These are phyloP conservation scores for Altica lythri DNA, from an alignment of 2,888 invertebrate species.

Conservation along the genomic window DNA sequence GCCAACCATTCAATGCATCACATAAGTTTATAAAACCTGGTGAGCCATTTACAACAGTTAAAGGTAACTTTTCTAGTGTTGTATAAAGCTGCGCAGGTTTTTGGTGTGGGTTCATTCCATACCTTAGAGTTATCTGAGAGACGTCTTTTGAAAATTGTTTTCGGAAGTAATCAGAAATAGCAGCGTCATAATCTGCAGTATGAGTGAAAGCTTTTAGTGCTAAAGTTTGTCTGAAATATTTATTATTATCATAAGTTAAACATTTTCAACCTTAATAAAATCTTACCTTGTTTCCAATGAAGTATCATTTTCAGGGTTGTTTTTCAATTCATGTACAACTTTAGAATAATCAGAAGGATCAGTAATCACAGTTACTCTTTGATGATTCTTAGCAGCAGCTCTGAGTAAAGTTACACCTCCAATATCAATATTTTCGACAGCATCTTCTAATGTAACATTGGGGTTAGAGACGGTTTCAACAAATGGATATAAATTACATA, in stretches of 20 bases:
- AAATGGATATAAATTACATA: slow-evolving; percentile 97
- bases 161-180: slow-evolving; percentile 94
- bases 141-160: slow-evolving; percentile 80
- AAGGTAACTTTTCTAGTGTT: slow-evolving; percentile 75
- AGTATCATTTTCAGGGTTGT: slow-evolving; percentile 69
- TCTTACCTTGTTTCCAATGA: slow-evolving; percentile 70
- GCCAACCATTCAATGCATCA: slow-evolving; percentile 97
- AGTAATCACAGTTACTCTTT: slow-evolving; percentile 90
- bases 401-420: slow-evolving; percentile 93
- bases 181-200: slow-evolving; percentile 91
- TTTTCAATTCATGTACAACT: slow-evolving; percentile 71
- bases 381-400: slow-evolving; percentile 97
- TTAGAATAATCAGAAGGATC: slow-evolving; percentile 86
- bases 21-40: slow-evolving; percentile 98
- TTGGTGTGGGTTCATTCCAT: slow-evolving; percentile 99
- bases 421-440: slow-evolving; percentile 96
- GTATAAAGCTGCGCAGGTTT: slow-evolving; percentile 94
- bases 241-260: too few relatives aligned
- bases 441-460: slow-evolving; percentile 81
- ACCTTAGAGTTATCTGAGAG: slow-evolving; percentile 82
- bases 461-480: slow-evolving; percentile 82
- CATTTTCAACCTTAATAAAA: slow-evolving; percentile 60
- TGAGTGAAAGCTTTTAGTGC: slow-evolving; percentile 95
- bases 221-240: slow-evolving; percentile 73
- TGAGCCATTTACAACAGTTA: slow-evolving; percentile 89